These are phyloP conservation scores for Carettochelys insculpta DNA, from an alignment of 2,113 vertebrate genomes.

Conservation along the genomic window DNA sequence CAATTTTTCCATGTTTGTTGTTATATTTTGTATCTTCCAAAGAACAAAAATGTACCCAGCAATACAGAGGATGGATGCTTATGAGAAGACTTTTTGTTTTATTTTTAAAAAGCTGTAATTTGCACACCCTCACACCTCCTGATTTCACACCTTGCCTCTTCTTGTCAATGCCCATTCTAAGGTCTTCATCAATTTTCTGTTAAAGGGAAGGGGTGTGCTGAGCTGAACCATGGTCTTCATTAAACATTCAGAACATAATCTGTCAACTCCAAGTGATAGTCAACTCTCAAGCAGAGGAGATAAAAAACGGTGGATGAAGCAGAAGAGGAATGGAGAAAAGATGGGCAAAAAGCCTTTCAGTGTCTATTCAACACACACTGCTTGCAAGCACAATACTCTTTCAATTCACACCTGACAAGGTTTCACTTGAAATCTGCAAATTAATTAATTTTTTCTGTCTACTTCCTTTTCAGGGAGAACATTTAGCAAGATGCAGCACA, in stretches of 20 bases:
- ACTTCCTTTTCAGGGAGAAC: too few relatives aligned
- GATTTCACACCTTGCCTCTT: slow-evolving; percentile 62
- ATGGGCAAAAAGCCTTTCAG: slow-evolving; percentile 24
- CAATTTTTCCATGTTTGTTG: background rate
- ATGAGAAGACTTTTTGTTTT: slow-evolving; percentile 25
- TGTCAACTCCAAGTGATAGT: slow-evolving; percentile 87
- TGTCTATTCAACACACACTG: slow-evolving; percentile 32
- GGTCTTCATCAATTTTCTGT: slow-evolving; percentile 79
- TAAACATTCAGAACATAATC: slow-evolving; percentile 91
- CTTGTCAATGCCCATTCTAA: slow-evolving; percentile 63
- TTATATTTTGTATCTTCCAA: background rate
- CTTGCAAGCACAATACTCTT: background rate
- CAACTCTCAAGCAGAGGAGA: slow-evolving; percentile 61
- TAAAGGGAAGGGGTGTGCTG: slow-evolving; percentile 75
- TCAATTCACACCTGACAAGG: background rate
- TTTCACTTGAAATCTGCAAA: background rate
- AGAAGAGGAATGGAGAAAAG: slow-evolving; percentile 27
- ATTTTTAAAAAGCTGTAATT: slow-evolving; percentile 37
- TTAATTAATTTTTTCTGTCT: background rate
- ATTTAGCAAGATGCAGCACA: background rate
- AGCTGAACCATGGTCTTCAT: slow-evolving; percentile 78
- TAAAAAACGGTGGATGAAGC: accelerated
- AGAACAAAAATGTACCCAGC: background rate
- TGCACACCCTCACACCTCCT: slow-evolving; percentile 59
- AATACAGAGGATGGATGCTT: slow-evolving; percentile 1